Base-by-base conservation (phyloP, 1,140 invertebrate genomes). In the Frieseomelitta varia region DNA sequence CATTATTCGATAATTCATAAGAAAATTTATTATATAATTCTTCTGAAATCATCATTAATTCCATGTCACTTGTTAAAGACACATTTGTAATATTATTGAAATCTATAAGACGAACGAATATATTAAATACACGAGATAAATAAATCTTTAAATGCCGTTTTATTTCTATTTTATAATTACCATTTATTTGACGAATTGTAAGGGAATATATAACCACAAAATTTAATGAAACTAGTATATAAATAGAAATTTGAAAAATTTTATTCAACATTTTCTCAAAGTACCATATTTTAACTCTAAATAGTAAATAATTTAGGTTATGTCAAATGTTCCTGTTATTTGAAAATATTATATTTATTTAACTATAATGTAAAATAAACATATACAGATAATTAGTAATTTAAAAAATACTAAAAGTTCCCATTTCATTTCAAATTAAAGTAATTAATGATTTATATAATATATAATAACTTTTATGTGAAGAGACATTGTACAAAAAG, bases 11-110 rank as follows among this genome's bases (percentile, higher is more conserved):
- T 77, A 96, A 95, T 92, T 96, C 96, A 92, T 97, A 96, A 1
- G 93, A 93, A 90, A 97, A 96, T 90, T 96, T 96, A 80, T 92
- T 95, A 75, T 97, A 95, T 58, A 97, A 91, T 76, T 95, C 94
- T 94, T 97, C 96, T 53, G 96, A 85, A 39, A 90, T n/a, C 65
- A 39, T 84, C 39, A 75, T 69, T 63, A 91, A 65, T 85, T 91
- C 90, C 4, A 55, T 61, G 30, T 85, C 86, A 72, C 67, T 88
- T 71, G 78, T 81, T 34, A 71, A 21, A 51, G 61, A 63, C 12
- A 61, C 17, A 10, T 75, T 53, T 69, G 4, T 4, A 39, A 14
- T 4, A 53, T 10, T 74, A 79, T 47, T 34, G 2, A 55, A 10
- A 3, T 47, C 67, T 73, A 51, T 53, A 53, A 55, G 21, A 65